Conservation (phyloP, 2,888 invertebrate species). For the Petrolisthes manimaculis region DNA sequence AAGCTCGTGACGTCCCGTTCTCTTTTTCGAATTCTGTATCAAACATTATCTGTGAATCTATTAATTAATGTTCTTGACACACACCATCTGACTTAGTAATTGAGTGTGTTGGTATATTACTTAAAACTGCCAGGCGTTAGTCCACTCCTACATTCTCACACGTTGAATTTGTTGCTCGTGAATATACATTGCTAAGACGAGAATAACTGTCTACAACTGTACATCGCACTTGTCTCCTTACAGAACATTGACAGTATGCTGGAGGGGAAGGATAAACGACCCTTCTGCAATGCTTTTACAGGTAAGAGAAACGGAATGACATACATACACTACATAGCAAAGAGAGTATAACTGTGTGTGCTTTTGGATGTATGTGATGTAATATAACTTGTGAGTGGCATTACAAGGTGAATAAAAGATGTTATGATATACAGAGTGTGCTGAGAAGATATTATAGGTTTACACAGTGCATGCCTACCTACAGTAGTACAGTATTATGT, state of each 20-base stretch:
- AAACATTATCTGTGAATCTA: too few species aligned
- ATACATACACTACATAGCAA: not conserved
- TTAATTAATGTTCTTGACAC: too few species aligned
- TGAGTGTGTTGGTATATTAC: too few species aligned
- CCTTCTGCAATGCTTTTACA: constrained; percentile 90
- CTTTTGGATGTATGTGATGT: not conserved
- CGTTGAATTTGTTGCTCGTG: not conserved
- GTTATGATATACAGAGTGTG: too few species aligned
- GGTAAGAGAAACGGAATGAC: constrained; percentile 73
- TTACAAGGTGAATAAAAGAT: not conserved
- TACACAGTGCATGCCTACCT: too few species aligned
- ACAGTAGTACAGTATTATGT: too few species aligned
- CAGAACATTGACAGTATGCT: constrained; percentile 65
- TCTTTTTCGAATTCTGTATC: too few species aligned
- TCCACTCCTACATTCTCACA: not conserved
- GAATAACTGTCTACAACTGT: not conserved
- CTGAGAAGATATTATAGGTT: too few species aligned
- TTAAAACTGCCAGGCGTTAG: not conserved
- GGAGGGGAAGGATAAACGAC: constrained; percentile 79
- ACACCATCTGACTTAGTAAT: too few species aligned
- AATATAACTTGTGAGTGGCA: not conserved
- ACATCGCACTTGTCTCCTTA: not conserved
- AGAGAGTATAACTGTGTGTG: not conserved
- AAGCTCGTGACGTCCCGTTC: too few species aligned
- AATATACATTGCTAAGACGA: too few species aligned